Evolutionary conservation across 2,797 vertebrate genomes (phyloP).

Genomic region (Leuciscus waleckii): DNA sequence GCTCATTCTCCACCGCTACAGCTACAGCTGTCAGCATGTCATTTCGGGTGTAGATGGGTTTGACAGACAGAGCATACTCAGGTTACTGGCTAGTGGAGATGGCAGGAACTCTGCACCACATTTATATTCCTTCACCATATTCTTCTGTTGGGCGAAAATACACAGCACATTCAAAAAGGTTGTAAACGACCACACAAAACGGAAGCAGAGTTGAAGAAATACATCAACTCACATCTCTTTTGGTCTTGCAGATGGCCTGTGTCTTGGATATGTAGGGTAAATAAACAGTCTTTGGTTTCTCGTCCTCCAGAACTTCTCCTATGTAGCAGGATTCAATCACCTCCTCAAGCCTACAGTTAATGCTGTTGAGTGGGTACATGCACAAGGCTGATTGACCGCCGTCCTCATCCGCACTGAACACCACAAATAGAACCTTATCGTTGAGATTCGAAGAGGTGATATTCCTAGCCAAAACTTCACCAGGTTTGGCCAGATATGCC

Average conservation of each 20-base stretch:
- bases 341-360: constrained; percentile 81
- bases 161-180: not conserved
- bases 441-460: constrained; percentile 59
- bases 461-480: constrained; percentile 63
- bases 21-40: constrained; percentile 85
- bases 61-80: constrained; percentile 73
- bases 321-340: constrained; percentile 86
- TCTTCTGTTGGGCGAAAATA: constrained; percentile 31
- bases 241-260: constrained; percentile 63
- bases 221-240: constrained; percentile 55
- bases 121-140: constrained; percentile 20
- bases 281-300: constrained; percentile 76
- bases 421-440: constrained; percentile 76
- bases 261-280: constrained; percentile 81
- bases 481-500: constrained; percentile 70
- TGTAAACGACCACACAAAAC: not conserved
- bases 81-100: constrained; percentile 87
- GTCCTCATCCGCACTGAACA: constrained; percentile 72
- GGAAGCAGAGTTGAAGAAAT: not conserved
- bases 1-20: constrained; percentile 82
- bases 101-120: constrained; percentile 83
- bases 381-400: constrained; percentile 82
- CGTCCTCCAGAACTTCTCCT: constrained; percentile 53
- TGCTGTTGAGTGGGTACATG: constrained; percentile 82
- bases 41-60: constrained; percentile 70